phyloP scores from a whole-genome alignment of 2,888 invertebrate genomes.

The Archips crataeganus region DNA sequence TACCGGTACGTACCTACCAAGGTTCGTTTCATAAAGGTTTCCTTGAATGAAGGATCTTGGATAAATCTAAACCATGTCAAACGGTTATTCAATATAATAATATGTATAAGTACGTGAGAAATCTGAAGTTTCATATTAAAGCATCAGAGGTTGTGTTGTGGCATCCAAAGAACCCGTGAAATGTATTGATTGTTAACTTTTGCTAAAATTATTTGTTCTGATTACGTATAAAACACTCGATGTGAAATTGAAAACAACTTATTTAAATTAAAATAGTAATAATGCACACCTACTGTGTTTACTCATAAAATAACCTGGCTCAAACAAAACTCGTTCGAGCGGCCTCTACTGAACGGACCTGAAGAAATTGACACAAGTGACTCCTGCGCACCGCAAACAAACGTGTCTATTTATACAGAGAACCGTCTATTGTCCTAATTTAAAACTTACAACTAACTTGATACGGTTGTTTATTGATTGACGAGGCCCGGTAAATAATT shows the following conservation, averaged over 20 bases:
- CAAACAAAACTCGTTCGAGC: conserved; percentile 34
- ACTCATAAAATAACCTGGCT: conserved; percentile 26
- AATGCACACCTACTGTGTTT: conserved; percentile 27
- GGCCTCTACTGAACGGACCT: conserved; percentile 44
- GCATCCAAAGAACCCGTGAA: too few relatives aligned
- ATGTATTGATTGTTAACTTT: too few relatives aligned
- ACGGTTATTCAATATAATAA: too few relatives aligned
- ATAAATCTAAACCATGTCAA: too few relatives aligned
- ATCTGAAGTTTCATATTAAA: too few relatives aligned
- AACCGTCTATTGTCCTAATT: conserved; percentile 46
- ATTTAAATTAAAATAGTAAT: background rate
- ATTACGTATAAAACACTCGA: too few relatives aligned
- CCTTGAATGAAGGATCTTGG: too few relatives aligned
- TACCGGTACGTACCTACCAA: too few relatives aligned
- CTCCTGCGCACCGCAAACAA: conserved; percentile 58
- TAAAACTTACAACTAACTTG: conserved; percentile 47
- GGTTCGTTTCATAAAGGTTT: too few relatives aligned
- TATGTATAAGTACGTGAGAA: too few relatives aligned
- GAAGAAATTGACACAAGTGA: conserved; percentile 80
- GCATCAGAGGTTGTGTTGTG: too few relatives aligned
- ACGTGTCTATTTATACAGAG: conserved; percentile 47
- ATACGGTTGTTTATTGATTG: conserved; percentile 59
- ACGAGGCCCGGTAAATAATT: conserved; percentile 37
- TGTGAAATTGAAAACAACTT: background rate
- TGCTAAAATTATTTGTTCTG: too few relatives aligned